Evolutionary conservation across 1,140 invertebrate species (phyloP).

Genomic region (Rhysida immarginata): DNA sequence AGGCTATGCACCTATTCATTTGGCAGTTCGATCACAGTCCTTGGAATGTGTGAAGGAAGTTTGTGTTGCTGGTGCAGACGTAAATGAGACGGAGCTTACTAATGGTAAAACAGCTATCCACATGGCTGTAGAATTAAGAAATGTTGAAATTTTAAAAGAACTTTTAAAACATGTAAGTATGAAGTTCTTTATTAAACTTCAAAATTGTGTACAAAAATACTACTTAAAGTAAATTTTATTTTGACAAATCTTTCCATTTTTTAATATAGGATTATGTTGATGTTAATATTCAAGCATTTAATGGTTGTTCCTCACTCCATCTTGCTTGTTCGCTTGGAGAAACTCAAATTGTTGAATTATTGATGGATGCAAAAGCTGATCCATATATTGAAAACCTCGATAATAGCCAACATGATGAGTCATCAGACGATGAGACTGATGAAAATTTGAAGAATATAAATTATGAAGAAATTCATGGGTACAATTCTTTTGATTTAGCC

Average conservation of each 20-base stretch:
- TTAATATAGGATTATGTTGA: neutral
- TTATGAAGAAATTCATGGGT: too few species aligned
- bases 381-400: neutral
- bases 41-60: neutral
- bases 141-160: neutral
- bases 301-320: neutral
- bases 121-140: neutral
- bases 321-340: neutral
- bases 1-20: neutral
- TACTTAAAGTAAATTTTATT: too few species aligned
- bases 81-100: neutral
- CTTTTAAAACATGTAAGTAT: neutral
- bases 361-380: slow-evolving; percentile 2
- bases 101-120: neutral
- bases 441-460: too few species aligned
- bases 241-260: too few species aligned
- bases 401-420: neutral
- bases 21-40: neutral
- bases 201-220: too few species aligned
- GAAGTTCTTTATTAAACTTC: too few species aligned
- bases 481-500: too few species aligned
- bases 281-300: neutral
- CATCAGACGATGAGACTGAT: too few species aligned
- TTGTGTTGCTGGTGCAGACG: neutral
- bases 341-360: neutral